Percentiles rank a stretch among this genome's conserved stretches.
phyloP scores from a whole-genome alignment of 2,888 invertebrate species.

The Drosophila melanosoma region DNA sequence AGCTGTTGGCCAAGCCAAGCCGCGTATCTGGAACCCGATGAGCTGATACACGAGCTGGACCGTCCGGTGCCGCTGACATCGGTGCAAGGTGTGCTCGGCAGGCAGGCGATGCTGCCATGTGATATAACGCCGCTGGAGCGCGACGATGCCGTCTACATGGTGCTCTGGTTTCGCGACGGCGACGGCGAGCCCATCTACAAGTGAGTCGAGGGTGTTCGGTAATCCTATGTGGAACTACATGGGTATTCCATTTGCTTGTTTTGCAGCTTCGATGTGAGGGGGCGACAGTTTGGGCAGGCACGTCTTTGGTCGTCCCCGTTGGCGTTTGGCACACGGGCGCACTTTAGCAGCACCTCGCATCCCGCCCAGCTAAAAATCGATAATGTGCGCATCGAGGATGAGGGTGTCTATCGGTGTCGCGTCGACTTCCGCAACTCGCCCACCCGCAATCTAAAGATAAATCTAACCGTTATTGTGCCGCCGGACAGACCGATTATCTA shows the following conservation, averaged over 20 bases:
- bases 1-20: constrained; percentile 46
- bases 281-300: constrained; percentile 89
- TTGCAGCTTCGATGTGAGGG: constrained; percentile 91
- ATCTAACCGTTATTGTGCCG: constrained; percentile 92
- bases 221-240: not conserved
- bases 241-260: constrained; percentile 1
- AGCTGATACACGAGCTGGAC: constrained; percentile 85
- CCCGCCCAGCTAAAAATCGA: constrained; percentile 92
- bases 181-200: constrained; percentile 94
- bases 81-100: constrained; percentile 92
- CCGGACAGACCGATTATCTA: constrained; percentile 93
- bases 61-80: constrained; percentile 90
- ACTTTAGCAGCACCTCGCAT: constrained; percentile 92
- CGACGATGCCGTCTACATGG: constrained; percentile 94
- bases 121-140: constrained; percentile 92
- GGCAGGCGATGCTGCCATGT: constrained; percentile 93
- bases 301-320: constrained; percentile 93
- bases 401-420: constrained; percentile 90
- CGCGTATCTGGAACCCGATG: constrained; percentile 84
- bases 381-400: constrained; percentile 87
- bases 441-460: constrained; percentile 90
- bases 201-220: constrained; percentile 85
- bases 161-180: constrained; percentile 94
- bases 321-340: constrained; percentile 92
- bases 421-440: constrained; percentile 91